These are phyloP conservation scores for Aurelia sp. DNA, from an alignment of 30 jellyfish, hydroid and myxozoan species.

Conservation along the genomic window DNA sequence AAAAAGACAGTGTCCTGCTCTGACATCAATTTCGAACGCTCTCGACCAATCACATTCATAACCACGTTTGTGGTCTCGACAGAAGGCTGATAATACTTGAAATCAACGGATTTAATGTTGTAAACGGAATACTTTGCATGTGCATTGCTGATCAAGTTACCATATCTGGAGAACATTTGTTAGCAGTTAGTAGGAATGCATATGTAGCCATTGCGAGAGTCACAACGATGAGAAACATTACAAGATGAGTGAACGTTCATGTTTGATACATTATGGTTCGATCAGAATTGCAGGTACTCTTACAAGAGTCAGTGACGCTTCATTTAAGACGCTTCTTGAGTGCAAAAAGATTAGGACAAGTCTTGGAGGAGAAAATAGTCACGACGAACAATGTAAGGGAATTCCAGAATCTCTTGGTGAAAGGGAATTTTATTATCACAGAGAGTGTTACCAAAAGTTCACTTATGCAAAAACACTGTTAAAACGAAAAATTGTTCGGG, in stretches of 20 bases:
- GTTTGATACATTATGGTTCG: slow-evolving; percentile 41
- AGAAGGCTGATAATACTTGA: background rate
- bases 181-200: slow-evolving; percentile 4
- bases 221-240: slow-evolving; percentile 1
- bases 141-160: slow-evolving; percentile 3
- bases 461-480: slow-evolving; percentile 37
- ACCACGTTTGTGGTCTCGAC: slow-evolving; percentile 3
- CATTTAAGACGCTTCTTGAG: slow-evolving; percentile 36
- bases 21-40: slow-evolving; percentile 5
- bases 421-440: slow-evolving; percentile 23
- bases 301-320: slow-evolving; percentile 7
- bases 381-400: slow-evolving; percentile 45
- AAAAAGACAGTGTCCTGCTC: background rate
- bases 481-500: slow-evolving; percentile 20
- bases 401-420: slow-evolving; percentile 58
- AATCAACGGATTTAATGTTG: too few species aligned
- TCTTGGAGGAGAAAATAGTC: slow-evolving; percentile 62
- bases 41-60: background rate
- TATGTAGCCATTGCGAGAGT: background rate
- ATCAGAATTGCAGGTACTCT: slow-evolving; percentile 22
- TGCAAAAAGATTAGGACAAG: slow-evolving; percentile 48
- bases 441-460: slow-evolving; percentile 57
- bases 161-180: background rate
- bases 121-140: background rate
- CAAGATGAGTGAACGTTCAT: background rate